Evolutionary conservation across 2,113 vertebrate genomes (phyloP).

Genomic region (Cricetomys ansorgei): DNA sequence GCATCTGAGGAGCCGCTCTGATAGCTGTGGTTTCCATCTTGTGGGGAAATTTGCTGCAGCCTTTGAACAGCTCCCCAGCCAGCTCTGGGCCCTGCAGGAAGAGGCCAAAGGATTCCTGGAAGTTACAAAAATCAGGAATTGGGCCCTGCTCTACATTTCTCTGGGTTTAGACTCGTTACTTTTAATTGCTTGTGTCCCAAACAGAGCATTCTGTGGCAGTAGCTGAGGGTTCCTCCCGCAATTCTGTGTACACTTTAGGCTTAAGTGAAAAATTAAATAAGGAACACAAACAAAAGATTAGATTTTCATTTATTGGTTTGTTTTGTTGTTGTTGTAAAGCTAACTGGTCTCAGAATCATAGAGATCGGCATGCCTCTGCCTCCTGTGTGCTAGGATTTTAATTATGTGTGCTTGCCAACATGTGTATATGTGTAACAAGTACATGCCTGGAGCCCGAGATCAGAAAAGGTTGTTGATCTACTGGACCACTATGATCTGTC

Average conservation of each 20-base stretch:
- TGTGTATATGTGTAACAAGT: neutral
- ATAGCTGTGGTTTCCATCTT: conserved; percentile 60
- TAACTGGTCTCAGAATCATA: neutral
- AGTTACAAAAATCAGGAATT: conserved; percentile 40
- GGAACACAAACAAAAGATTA: neutral
- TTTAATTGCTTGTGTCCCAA: conserved; percentile 22
- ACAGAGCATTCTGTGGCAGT: neutral
- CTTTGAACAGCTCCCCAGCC: conserved; percentile 62
- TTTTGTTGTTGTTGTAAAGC: neutral
- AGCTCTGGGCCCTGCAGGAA: neutral
- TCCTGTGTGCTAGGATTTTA: neutral
- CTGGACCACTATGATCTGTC: neutral
- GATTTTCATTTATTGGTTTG: neutral
- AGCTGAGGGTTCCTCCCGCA: neutral
- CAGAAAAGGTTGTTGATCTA: neutral
- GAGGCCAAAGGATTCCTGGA: conserved; percentile 61
- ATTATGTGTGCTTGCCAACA: neutral
- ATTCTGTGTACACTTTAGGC: neutral
- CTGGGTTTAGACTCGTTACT: neutral
- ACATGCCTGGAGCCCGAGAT: neutral
- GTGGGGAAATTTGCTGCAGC: conserved; percentile 34
- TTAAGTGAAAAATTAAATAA: conserved; percentile 7
- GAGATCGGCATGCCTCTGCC: neutral
- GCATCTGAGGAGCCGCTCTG: conserved; percentile 18
- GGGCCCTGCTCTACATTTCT: neutral